Conservation (phyloP, 2,797 vertebrate species). For the Ctenosaura bakeri region DNA sequence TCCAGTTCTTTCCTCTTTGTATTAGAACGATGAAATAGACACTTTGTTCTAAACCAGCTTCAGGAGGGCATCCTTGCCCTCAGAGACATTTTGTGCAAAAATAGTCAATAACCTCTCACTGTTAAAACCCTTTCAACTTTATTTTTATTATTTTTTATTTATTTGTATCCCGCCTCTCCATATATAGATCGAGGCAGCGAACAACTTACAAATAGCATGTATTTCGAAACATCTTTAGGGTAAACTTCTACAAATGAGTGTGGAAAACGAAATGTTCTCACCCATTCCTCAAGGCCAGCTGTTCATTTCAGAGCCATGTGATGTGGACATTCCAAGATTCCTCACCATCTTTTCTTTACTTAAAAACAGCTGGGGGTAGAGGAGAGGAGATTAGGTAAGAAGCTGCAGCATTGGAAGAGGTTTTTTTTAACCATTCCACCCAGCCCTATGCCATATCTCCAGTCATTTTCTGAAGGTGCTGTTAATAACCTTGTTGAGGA, state of each 20-base stretch:
- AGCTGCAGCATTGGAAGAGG: background rate
- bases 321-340: background rate
- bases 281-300: slow-evolving; percentile 52
- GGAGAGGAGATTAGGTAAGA: background rate
- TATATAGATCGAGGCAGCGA: too few relatives aligned
- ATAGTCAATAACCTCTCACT: slow-evolving; percentile 32
- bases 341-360: background rate
- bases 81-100: background rate
- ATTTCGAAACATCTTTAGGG: too few relatives aligned
- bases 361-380: background rate
- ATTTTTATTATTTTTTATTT: too few relatives aligned
- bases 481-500: background rate
- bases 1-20: background rate
- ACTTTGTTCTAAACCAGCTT: background rate
- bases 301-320: slow-evolving; percentile 32
- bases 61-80: background rate
- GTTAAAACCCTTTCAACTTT: slow-evolving; percentile 44
- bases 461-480: background rate
- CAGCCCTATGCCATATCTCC: background rate
- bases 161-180: too few relatives aligned
- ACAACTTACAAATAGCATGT: too few relatives aligned
- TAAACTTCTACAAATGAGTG: slow-evolving; percentile 20
- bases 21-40: background rate
- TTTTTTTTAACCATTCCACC: background rate
- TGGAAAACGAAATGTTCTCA: slow-evolving; percentile 16